Evolutionary conservation across 2,113 vertebrate genomes (phyloP).

Genomic region (Eptatretus burgeri): DNA sequence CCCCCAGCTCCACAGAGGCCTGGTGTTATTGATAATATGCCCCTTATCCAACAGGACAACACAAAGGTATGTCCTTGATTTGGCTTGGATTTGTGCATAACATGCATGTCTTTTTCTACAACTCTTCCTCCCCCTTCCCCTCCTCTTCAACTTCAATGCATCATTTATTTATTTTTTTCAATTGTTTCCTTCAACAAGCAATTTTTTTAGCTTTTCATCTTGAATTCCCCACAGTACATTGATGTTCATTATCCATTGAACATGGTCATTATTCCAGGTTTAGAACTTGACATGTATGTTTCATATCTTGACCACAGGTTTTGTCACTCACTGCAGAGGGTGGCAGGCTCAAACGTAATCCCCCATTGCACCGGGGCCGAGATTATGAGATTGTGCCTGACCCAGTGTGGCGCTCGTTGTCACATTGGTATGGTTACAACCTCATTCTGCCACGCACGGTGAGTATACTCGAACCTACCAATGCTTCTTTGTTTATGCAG

Average conservation of each 20-base stretch:
- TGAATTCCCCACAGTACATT: no score
- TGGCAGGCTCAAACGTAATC: conserved; percentile 41
- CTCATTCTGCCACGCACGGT: background rate
- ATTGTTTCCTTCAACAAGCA: conserved; percentile 2
- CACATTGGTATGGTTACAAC: conserved; percentile 59
- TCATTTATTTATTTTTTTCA: conserved; percentile 8
- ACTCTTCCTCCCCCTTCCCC: no score
- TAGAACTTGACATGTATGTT: no score
- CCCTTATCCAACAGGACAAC: conserved; percentile 54
- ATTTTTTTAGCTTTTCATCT: conserved; percentile 1
- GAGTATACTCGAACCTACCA: background rate
- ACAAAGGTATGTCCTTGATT: conserved; percentile 30
- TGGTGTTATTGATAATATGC: conserved; percentile 84
- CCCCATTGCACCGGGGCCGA: conserved; percentile 28
- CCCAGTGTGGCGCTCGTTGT: conserved; percentile 83
- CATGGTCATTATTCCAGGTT: no score
- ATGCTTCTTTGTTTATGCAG: no score
- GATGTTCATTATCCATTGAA: no score
- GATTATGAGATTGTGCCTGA: conserved; percentile 80
- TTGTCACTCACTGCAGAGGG: conserved; percentile 78
- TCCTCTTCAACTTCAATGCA: conserved; percentile 7
- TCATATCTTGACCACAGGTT: conserved; percentile 21
- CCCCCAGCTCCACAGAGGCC: conserved; percentile 53
- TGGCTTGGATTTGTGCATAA: no score
- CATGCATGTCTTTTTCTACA: no score